Conservation (phyloP, 2,888 invertebrate species). For the Myopa testacea region DNA sequence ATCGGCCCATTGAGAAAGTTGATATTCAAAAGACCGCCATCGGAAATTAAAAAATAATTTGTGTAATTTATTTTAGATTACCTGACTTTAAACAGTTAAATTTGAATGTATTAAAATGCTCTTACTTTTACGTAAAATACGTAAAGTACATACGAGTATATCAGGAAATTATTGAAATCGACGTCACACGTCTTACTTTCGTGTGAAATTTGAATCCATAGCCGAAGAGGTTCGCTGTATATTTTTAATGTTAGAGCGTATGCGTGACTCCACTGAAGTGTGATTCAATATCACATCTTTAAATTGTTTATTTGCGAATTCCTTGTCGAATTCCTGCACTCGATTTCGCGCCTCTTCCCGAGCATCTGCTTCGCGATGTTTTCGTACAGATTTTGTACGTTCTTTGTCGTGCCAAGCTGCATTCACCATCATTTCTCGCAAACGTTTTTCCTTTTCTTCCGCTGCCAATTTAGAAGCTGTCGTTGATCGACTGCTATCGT, state of each 20-base stretch:
- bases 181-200: constrained; percentile 67
- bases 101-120: too few relatives aligned
- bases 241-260: constrained; percentile 89
- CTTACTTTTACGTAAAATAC: too few relatives aligned
- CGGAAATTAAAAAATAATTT: too few relatives aligned
- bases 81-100: too few relatives aligned
- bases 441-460: constrained; percentile 77
- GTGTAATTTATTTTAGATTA: too few relatives aligned
- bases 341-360: constrained; percentile 68
- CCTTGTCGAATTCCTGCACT: constrained; percentile 70
- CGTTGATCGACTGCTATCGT: background rate
- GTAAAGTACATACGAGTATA: too few relatives aligned
- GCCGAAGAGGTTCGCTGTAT: constrained; percentile 84
- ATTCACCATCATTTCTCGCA: constrained; percentile 86
- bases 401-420: constrained; percentile 78
- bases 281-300: constrained; percentile 72
- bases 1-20: too few relatives aligned
- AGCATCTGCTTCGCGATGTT: constrained; percentile 73
- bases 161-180: background rate
- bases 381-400: constrained; percentile 74
- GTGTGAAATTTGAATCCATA: constrained; percentile 88
- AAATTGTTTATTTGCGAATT: constrained; percentile 69
- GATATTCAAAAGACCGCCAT: too few relatives aligned
- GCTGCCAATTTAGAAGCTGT: constrained; percentile 67
- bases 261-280: constrained; percentile 82